Conservation (phyloP, 2,797 vertebrate genomes). For the Limosa lapponica region DNA sequence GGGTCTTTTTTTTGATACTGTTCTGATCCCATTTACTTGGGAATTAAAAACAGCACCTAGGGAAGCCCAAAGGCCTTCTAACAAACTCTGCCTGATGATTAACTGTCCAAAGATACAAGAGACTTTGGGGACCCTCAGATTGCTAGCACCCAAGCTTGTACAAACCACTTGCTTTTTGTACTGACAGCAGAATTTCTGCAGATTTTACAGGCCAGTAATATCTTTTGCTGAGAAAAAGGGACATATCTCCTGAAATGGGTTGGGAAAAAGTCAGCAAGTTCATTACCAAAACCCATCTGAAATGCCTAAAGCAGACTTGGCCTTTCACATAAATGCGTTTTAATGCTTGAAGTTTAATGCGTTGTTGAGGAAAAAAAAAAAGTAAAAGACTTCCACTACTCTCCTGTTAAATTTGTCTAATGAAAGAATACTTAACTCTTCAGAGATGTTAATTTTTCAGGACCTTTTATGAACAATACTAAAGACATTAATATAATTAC, state of each 20-base stretch:
- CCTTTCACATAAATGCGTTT: neutral
- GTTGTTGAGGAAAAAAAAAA: neutral
- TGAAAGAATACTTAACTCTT: neutral
- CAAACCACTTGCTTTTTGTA: neutral
- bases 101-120: neutral
- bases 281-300: neutral
- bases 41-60: neutral
- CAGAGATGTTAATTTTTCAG: neutral
- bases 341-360: neutral
- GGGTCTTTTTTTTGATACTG: rapidly evolving
- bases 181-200: neutral
- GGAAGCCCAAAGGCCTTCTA: neutral
- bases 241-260: neutral
- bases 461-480: neutral
- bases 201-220: neutral
- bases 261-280: neutral
- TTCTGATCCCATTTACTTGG: neutral
- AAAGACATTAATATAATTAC: neutral
- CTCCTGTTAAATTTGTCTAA: neutral
- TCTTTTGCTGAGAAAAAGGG: neutral
- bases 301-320: neutral
- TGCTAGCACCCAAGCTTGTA: neutral
- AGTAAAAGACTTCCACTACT: neutral
- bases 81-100: neutral
- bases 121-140: neutral